Conservation (phyloP, 1,140 invertebrate species). For the Drosophila seguyi region DNA sequence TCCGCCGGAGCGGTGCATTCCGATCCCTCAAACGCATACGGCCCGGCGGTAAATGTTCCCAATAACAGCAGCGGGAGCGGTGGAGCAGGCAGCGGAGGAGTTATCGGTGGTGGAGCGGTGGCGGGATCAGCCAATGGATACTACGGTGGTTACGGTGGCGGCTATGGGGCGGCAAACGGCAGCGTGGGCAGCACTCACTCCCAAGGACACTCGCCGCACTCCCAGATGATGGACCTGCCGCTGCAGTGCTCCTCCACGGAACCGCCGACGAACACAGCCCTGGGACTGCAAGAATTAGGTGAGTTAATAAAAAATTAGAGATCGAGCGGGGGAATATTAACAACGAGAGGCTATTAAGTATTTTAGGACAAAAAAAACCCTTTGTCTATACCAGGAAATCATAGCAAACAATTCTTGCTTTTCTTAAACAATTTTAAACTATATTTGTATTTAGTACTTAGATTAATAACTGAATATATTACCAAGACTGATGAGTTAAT, state of each 20-base stretch:
- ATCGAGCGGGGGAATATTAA: no score
- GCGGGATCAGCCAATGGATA: conserved; percentile 64
- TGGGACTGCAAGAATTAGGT: conserved; percentile 84
- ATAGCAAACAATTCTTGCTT: not conserved
- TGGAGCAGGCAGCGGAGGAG: conserved; percentile 15
- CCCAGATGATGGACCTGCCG: conserved; percentile 84
- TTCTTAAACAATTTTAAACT: not conserved
- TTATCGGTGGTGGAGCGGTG: conserved; percentile 14
- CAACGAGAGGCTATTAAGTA: not conserved
- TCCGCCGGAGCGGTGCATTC: conserved; percentile 73
- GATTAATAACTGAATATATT: not conserved
- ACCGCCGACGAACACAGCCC: conserved; percentile 81
- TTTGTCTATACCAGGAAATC: not conserved
- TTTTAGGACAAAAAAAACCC: not conserved
- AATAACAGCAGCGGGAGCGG: conserved; percentile 47
- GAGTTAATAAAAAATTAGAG: not conserved
- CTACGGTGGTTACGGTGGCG: conserved; percentile 76
- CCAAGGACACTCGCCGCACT: conserved; percentile 79
- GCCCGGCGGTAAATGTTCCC: conserved; percentile 68
- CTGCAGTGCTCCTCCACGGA: conserved; percentile 84
- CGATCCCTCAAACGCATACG: conserved; percentile 62
- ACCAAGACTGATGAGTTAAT: not conserved
- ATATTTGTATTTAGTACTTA: not conserved
- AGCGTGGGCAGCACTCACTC: conserved; percentile 83
- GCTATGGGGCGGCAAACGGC: conserved; percentile 76